phyloP scores from a whole-genome alignment of 2,113 vertebrate genomes.

The Rissa tridactyla region DNA sequence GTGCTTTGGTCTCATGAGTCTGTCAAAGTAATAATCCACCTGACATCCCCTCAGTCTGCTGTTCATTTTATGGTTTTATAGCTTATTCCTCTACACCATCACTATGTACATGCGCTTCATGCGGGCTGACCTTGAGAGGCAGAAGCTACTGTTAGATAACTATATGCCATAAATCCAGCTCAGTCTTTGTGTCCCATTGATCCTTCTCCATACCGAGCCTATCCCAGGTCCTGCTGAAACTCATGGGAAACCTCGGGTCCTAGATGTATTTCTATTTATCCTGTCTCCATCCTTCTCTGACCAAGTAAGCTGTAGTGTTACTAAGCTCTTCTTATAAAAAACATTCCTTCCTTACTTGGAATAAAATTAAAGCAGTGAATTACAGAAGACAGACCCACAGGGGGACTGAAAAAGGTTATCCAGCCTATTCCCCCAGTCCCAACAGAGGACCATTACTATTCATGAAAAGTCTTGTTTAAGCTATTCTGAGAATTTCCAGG shows the following conservation, averaged over 20 bases:
- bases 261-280: neutral
- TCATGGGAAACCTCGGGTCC: neutral
- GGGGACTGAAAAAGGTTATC: neutral
- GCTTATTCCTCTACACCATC: neutral
- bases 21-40: constrained; percentile 30
- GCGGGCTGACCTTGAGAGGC: constrained; percentile 32
- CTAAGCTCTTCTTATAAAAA: neutral
- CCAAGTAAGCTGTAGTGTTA: neutral
- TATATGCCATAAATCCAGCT: constrained; percentile 4
- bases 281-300: neutral
- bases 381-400: neutral
- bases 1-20: constrained; percentile 2
- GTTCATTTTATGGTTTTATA: neutral
- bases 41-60: constrained; percentile 3
- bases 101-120: neutral
- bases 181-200: neutral
- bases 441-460: neutral
- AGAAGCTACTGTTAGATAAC: neutral
- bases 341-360: neutral
- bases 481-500: neutral
- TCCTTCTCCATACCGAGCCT: neutral
- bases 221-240: neutral
- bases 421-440: neutral
- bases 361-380: neutral
- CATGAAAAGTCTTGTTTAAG: neutral